These are phyloP conservation scores for Oncorhynchus tshawytscha DNA, from an alignment of 2,113 vertebrate genomes.

Conservation along the genomic window DNA sequence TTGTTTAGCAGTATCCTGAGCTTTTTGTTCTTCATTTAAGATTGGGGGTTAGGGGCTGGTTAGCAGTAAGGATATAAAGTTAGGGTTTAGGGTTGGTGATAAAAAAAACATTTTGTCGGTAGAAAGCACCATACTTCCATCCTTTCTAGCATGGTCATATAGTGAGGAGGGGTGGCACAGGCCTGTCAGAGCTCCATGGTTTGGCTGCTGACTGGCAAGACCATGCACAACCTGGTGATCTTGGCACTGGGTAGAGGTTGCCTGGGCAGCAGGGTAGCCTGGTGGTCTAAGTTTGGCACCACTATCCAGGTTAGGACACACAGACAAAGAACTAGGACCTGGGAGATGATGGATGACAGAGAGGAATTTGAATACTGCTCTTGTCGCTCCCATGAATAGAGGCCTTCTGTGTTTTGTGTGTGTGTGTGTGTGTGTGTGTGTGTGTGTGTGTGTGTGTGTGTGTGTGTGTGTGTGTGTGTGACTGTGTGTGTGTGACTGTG, in stretches of 20 bases:
- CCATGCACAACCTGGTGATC: slow-evolving; percentile 6
- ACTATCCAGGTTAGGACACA: slow-evolving; percentile 25
- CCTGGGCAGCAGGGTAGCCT: not conserved
- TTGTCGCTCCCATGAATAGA: not conserved
- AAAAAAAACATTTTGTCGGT: no score
- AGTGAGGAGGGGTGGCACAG: not conserved
- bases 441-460: not conserved
- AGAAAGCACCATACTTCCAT: no score
- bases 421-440: not conserved
- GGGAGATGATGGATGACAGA: slow-evolving; percentile 15
- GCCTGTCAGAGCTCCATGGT: not conserved
- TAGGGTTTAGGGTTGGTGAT: no score
- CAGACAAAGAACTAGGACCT: slow-evolving; percentile 36
- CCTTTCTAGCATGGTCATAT: no score
- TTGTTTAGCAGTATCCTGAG: no score
- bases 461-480: slow-evolving; percentile 4
- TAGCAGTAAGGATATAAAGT: no score
- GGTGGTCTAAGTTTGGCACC: slow-evolving; percentile 36
- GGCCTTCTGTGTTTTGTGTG: not conserved
- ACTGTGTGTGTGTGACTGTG: not conserved
- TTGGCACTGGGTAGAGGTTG: no score
- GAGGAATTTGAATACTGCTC: not conserved
- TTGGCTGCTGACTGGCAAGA: not conserved
- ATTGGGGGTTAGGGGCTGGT: no score
- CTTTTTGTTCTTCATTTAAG: no score